A percentile compares a stretch with the other conserved stretches of the same genome.
These are phyloP conservation scores for Hormaphis cornu DNA, from an alignment of 1,140 invertebrate genomes.

Conservation along the genomic window DNA sequence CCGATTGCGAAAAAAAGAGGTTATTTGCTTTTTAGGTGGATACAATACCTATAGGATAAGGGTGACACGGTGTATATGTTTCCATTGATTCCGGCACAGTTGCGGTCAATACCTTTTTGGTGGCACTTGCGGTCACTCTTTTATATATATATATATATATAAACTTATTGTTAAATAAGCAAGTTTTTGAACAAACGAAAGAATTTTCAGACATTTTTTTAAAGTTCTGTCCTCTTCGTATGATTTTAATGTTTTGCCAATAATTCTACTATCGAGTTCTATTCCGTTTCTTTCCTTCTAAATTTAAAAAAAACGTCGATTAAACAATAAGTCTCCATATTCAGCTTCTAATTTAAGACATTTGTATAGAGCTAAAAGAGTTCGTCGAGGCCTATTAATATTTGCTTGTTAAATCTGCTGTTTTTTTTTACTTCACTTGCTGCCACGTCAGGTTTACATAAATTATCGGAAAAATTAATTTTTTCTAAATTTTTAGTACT, in stretches of 20 bases:
- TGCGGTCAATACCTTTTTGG: no score
- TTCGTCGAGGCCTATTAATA: slow-evolving; percentile 11
- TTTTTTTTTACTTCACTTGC: not conserved
- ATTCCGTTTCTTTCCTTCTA: not conserved
- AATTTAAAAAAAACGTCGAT: not conserved
- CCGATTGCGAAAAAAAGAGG: no score
- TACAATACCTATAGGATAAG: no score
- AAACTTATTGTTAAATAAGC: not conserved
- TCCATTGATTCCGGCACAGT: no score
- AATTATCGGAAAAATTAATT: not conserved
- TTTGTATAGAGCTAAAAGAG: not conserved
- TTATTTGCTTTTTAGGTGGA: no score
- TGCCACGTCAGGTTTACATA: not conserved
- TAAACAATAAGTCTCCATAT: not conserved
- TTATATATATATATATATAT: not conserved
- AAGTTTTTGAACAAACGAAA: not conserved
- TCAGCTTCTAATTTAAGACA: not conserved
- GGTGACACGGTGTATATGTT: no score
- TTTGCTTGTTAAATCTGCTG: not conserved
- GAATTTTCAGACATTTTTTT: not conserved
- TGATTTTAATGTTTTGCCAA: not conserved
- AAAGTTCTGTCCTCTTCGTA: not conserved
- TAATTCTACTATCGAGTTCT: not conserved
- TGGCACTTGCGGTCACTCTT: no score
- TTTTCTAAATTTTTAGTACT: not conserved